phyloP scores from a whole-genome alignment of 2,888 invertebrate species.

The Andrena camellia region DNA sequence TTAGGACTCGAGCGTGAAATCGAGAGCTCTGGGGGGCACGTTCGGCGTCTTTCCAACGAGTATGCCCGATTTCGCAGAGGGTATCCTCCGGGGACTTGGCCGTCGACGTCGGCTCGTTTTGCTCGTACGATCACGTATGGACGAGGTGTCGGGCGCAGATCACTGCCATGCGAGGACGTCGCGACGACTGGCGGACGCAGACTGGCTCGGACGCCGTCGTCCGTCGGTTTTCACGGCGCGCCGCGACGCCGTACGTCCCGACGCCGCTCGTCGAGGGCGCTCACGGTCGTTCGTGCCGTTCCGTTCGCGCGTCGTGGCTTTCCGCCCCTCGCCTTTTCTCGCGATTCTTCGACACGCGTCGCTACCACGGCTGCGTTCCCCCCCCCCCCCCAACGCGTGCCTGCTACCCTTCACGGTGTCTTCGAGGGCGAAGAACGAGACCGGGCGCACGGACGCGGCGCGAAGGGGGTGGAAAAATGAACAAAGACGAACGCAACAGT shows the following conservation, averaged over 20 bases:
- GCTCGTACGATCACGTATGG: conserved; percentile 17
- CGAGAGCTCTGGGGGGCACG: not conserved
- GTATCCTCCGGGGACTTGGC: not conserved
- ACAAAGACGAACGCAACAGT: conserved; percentile 60
- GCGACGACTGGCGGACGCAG: conserved; percentile 79
- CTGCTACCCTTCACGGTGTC: conserved; percentile 18
- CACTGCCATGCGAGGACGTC: conserved; percentile 65
- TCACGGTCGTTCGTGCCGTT: conserved; percentile 51
- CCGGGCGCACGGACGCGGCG: conserved; percentile 48
- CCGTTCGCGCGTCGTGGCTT: conserved; percentile 42
- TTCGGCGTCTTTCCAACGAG: conserved; percentile 1
- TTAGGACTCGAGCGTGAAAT: not conserved
- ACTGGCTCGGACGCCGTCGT: conserved; percentile 70
- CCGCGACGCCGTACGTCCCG: conserved; percentile 70
- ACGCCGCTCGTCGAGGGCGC: conserved; percentile 64
- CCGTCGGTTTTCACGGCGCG: conserved; percentile 66
- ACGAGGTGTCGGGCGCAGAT: conserved; percentile 41
- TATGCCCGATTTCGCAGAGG: not conserved
- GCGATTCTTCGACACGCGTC: conserved; percentile 62
- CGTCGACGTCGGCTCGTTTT: not conserved
- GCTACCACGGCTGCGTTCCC: conserved; percentile 31
- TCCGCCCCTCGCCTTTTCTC: conserved; percentile 55
- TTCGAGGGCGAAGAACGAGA: conserved; percentile 20
- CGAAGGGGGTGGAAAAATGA: conserved; percentile 52
- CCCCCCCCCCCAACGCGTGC: conserved; percentile 21